These are phyloP conservation scores for Lepidurus packardi DNA, from an alignment of 1,140 invertebrate genomes.

Conservation along the genomic window DNA sequence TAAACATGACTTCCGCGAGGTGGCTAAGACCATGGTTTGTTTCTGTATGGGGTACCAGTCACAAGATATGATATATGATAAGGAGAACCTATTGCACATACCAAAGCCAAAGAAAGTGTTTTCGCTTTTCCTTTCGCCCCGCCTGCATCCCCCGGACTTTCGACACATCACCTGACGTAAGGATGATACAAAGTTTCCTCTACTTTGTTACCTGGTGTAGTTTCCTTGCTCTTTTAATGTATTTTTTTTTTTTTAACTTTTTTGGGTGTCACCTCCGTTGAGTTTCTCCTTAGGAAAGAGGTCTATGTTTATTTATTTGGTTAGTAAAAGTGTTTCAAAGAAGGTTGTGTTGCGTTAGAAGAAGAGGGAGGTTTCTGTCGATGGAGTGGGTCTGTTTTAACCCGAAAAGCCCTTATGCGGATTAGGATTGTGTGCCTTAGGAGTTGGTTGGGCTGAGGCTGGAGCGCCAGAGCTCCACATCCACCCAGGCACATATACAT, in stretches of 20 bases:
- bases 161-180: constrained; percentile 1
- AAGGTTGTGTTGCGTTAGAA: no score
- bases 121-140: background rate
- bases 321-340: no score
- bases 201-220: background rate
- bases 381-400: no score
- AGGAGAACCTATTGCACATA: background rate
- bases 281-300: no score
- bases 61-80: constrained; percentile 18
- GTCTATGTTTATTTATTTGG: no score
- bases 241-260: no score
- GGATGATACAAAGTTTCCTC: constrained; percentile 3
- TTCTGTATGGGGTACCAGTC: no score
- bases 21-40: background rate
- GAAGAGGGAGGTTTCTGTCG: no score
- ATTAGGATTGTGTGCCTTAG: no score
- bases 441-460: background rate
- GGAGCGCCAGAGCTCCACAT: background rate
- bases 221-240: background rate
- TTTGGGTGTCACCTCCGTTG: no score
- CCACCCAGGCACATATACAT: no score
- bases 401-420: no score
- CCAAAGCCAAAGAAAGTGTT: background rate
- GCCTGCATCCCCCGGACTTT: background rate
- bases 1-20: background rate